A percentile compares a stretch with the other conserved stretches of the same genome.
Evolutionary conservation across 2,113 vertebrate species (phyloP).

Genomic region (Catharus fuscescens): DNA sequence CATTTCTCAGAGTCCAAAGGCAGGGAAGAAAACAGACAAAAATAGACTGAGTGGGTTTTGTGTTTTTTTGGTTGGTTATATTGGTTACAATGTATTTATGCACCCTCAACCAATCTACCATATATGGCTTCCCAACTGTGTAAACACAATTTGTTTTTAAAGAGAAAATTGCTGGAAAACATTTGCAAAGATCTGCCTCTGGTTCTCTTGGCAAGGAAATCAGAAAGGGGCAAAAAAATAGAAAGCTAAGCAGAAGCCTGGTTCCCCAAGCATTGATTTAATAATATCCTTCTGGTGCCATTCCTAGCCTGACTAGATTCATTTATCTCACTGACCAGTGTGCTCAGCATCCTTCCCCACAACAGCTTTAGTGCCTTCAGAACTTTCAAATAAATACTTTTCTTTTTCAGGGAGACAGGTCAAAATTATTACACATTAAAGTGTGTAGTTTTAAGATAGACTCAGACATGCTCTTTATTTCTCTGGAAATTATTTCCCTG

Average conservation of each 20-base stretch:
- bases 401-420: neutral
- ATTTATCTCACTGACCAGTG: constrained; percentile 45
- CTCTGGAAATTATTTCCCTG: neutral
- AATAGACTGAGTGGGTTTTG: neutral
- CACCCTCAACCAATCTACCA: neutral
- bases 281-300: neutral
- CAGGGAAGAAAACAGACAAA: neutral
- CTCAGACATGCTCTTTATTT: neutral
- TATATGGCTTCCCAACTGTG: neutral
- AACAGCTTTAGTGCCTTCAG: neutral
- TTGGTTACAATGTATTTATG: neutral
- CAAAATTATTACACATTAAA: neutral
- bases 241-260: neutral
- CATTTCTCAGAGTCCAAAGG: neutral
- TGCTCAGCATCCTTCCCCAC: neutral
- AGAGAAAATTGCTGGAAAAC: constrained; percentile 25
- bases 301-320: neutral
- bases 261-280: constrained; percentile 29
- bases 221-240: neutral
- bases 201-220: neutral
- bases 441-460: neutral
- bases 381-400: neutral
- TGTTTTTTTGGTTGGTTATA: neutral
- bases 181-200: constrained; percentile 7
- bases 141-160: constrained; percentile 27